phyloP scores from a whole-genome alignment of 2,797 vertebrate species.

The Cryptoprocta ferox region DNA sequence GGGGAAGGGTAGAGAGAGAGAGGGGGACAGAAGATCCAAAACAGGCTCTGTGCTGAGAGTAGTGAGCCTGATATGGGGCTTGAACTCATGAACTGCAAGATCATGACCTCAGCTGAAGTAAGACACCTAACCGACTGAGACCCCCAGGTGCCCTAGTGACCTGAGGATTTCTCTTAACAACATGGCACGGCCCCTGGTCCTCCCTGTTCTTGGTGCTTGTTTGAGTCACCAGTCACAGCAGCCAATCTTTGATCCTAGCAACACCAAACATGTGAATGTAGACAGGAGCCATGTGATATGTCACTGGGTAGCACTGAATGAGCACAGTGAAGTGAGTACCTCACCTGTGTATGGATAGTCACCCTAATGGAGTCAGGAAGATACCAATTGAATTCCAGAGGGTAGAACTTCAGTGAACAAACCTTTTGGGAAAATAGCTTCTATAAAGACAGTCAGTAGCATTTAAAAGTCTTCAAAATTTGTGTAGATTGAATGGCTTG shows the following conservation, averaged over 20 bases:
- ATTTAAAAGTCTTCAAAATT: not conserved
- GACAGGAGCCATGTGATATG: not conserved
- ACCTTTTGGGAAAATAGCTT: not conserved
- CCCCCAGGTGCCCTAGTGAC: too few species aligned
- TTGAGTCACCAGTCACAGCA: not conserved
- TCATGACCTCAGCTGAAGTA: too few species aligned
- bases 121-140: too few species aligned
- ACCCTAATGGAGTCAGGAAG: not conserved
- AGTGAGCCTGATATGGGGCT: too few species aligned
- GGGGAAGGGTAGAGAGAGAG: too few species aligned
- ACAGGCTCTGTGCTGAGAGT: too few species aligned
- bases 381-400: not conserved
- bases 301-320: not conserved
- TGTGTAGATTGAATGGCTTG: not conserved
- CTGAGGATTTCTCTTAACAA: not conserved
- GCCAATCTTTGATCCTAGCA: not conserved
- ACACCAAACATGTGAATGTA: fast-evolving
- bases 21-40: too few species aligned
- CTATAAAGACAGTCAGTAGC: not conserved
- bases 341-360: not conserved
- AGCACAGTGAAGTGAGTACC: not conserved
- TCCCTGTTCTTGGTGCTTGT: not conserved
- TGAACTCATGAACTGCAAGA: too few species aligned
- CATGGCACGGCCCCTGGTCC: not conserved
- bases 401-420: not conserved